Percentiles rank a stretch among this genome's conserved stretches.
Conservation (phyloP, 1,140 invertebrate species). For the Drosophila bocqueti region DNA sequence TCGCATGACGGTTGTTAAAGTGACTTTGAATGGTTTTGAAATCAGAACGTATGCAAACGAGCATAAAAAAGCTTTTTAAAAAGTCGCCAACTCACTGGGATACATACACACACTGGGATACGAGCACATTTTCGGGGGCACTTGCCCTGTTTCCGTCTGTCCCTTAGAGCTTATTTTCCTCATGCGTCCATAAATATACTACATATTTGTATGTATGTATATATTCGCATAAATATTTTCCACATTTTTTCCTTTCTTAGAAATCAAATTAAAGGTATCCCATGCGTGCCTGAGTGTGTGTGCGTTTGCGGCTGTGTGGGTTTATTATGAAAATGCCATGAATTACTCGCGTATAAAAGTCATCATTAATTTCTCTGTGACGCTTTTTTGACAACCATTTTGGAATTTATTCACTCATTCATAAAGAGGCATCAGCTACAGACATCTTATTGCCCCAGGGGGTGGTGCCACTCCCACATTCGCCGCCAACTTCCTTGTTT, state of each 20-base stretch:
- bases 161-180: conserved; percentile 42
- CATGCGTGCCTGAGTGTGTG: conserved; percentile 32
- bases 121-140: conserved; percentile 12
- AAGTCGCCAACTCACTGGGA: conserved; percentile 60
- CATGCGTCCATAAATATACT: conserved; percentile 61
- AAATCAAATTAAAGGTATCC: conserved; percentile 79
- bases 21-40: conserved; percentile 70
- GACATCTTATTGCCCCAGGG: conserved; percentile 3
- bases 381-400: conserved; percentile 78
- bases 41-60: conserved; percentile 76
- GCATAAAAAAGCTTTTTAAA: conserved; percentile 78
- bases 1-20: conserved; percentile 73
- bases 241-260: conserved; percentile 62
- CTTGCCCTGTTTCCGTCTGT: conserved; percentile 24
- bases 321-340: conserved; percentile 82
- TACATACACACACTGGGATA: conserved; percentile 8
- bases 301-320: conserved; percentile 30
- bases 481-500: neutral
- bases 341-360: conserved; percentile 82
- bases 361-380: conserved; percentile 82
- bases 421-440: conserved; percentile 46
- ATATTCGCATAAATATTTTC: conserved; percentile 50
- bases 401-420: conserved; percentile 80
- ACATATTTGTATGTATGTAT: neutral
- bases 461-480: neutral